Base-by-base conservation (phyloP, 2,113 vertebrate species). In the Centropus bengalensis region DNA sequence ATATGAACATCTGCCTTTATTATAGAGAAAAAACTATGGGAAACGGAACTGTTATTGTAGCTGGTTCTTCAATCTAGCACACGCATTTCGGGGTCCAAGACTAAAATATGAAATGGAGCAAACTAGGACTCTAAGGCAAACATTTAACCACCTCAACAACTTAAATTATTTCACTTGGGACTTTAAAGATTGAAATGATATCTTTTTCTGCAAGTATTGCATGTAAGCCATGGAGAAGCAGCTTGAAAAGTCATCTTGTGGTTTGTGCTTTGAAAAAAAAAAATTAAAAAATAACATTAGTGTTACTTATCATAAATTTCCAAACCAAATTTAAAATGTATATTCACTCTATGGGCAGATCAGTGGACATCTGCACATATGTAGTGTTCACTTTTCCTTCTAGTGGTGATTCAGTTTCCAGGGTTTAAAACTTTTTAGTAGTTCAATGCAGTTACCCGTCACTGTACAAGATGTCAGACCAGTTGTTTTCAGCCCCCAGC, bases 401-500 rank as follows among this genome's bases (percentile, higher is more conserved):
- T 62, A 47, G 26, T 44, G 47, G 64, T 33, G 60, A n/a, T 63
- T 74, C 67, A 26, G n/a, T 56, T 92, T 76, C 42, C n/a, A 51
- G 62, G 59, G 42, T 63, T 78, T 21, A 27, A 82, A 38, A 55
- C n/a, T 47, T 77, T 36, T 33, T 24, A 18, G 17, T 28, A 15
- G 33, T 56, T 60, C 40, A 23, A 74, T 92, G 63, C 68, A 68
- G 81, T 86, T 85, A 22, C 74, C 82, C 6, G 2, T 83, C 89
- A 14, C 40, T 33, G 40, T 56, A 86, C 84, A 22, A 79, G 97
- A 77, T 64, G 62, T 95, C 96, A 91, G 96, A 91, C 78, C 98
- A 99, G 98, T 98, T 98, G 98, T 98, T 97, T 98, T 97, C 97
- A 96, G 94, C 93, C 78, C 96, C 98, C 99, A 99, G 99, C 99